Evolutionary conservation across 1,140 invertebrate genomes (phyloP).

Genomic region (Sminthurides bifidus): DNA sequence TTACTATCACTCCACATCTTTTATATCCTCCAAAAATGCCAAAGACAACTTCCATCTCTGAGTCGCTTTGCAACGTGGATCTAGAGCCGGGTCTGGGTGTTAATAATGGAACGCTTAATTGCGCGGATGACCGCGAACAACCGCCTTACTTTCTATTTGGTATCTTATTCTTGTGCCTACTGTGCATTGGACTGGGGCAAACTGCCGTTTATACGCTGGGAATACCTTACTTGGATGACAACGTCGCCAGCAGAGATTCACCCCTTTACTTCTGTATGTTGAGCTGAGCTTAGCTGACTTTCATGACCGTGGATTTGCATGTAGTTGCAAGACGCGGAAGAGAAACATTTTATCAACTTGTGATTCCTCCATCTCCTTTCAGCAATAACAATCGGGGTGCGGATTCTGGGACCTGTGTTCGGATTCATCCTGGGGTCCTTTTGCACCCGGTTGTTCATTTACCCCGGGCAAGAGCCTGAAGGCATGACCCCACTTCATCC

Average conservation of each 20-base stretch:
- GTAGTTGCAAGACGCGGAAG: neutral
- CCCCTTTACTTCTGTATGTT: slow-evolving; percentile 81
- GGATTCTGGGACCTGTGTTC: slow-evolving; percentile 76
- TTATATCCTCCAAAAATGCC: slow-evolving; percentile 17
- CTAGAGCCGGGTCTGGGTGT: neutral
- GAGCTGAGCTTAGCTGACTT: neutral
- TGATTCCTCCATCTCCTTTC: slow-evolving; percentile 32
- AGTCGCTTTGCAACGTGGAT: slow-evolving; percentile 7
- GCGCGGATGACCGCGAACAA: neutral
- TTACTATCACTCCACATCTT: slow-evolving; percentile 28
- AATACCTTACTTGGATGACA: slow-evolving; percentile 88
- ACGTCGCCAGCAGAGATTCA: slow-evolving; percentile 78
- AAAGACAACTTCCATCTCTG: neutral
- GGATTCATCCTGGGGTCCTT: slow-evolving; percentile 83
- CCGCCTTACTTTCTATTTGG: slow-evolving; percentile 39
- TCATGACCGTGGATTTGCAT: slow-evolving; percentile 1
- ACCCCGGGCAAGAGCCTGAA: slow-evolving; percentile 55
- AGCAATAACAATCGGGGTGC: slow-evolving; percentile 83
- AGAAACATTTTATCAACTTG: neutral
- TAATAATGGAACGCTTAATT: neutral
- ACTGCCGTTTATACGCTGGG: slow-evolving; percentile 74
- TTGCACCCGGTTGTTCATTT: slow-evolving; percentile 74
- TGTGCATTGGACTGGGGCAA: slow-evolving; percentile 83
- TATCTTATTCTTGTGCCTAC: slow-evolving; percentile 73
- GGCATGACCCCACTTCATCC: slow-evolving; percentile 70